Evolutionary conservation across 2,888 invertebrate species (phyloP).

Genomic region (Druceiella hillmani): DNA sequence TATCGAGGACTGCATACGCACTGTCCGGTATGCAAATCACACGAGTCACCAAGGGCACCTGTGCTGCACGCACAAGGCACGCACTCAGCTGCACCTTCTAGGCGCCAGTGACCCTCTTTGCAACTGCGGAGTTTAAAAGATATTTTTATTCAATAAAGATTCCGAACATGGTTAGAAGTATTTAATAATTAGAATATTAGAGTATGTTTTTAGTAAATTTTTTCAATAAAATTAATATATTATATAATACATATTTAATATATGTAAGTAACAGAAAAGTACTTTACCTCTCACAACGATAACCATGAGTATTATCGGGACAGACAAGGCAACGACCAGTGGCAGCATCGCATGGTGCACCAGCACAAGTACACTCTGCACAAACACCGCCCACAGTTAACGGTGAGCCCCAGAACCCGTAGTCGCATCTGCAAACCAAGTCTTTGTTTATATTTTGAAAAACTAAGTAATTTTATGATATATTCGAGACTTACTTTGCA

Average conservation of each 20-base stretch:
- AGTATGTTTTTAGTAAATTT: too few relatives aligned
- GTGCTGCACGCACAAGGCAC: conserved; percentile 69
- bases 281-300: conserved; percentile 56
- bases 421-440: conserved; percentile 59
- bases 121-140: not conserved
- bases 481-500: too few relatives aligned
- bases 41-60: conserved; percentile 67
- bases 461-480: too few relatives aligned
- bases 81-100: too few relatives aligned
- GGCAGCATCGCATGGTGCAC: conserved; percentile 76
- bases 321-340: conserved; percentile 87
- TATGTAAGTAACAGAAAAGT: not conserved
- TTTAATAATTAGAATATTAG: too few relatives aligned
- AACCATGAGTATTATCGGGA: conserved; percentile 58
- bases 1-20: conserved; percentile 71
- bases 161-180: too few relatives aligned
- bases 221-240: not conserved
- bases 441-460: too few relatives aligned
- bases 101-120: too few relatives aligned
- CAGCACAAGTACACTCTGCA: conserved; percentile 78
- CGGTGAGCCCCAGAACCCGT: conserved; percentile 83
- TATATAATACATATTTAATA: not conserved
- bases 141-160: too few relatives aligned
- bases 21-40: conserved; percentile 67
- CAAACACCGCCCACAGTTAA: conserved; percentile 65